These are phyloP conservation scores for Periophthalmus modestus DNA, from an alignment of 2,113 vertebrate genomes.

Conservation along the genomic window DNA sequence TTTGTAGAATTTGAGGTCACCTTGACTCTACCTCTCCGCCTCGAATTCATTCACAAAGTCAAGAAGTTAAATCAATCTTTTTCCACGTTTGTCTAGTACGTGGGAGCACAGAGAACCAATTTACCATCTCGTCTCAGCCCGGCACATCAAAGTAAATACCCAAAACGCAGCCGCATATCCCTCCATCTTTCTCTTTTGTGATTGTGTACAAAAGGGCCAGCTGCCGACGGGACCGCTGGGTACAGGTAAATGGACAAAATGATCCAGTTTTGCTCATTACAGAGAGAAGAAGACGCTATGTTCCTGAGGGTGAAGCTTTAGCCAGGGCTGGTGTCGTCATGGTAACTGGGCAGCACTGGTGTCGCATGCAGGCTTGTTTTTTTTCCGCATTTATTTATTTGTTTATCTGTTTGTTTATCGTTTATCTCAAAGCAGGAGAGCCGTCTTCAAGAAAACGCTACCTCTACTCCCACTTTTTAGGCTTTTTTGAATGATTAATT, in stretches of 20 bases:
- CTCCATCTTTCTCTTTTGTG: conserved; percentile 14
- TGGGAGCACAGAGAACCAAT: conserved; percentile 61
- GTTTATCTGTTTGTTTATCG: conserved; percentile 2
- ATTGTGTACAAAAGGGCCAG: conserved; percentile 30
- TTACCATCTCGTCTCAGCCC: conserved; percentile 41
- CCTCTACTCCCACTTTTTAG: no score
- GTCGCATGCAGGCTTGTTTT: conserved; percentile 40
- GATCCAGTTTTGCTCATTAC: conserved; percentile 69
- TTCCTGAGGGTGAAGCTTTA: conserved; percentile 36
- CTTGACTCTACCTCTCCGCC: conserved; percentile 49
- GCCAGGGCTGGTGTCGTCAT: conserved; percentile 52
- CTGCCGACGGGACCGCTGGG: conserved; percentile 26
- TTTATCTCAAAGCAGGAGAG: not conserved
- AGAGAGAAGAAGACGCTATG: conserved; percentile 35
- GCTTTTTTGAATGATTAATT: no score
- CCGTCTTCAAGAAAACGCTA: not conserved
- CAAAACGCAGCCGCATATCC: conserved; percentile 44
- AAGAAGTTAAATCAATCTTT: conserved; percentile 46
- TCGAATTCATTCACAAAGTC: conserved; percentile 41
- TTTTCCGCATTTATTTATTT: conserved; percentile 17
- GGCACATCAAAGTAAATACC: conserved; percentile 56
- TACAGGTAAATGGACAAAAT: conserved; percentile 65
- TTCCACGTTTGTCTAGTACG: conserved; percentile 55
- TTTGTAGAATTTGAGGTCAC: conserved; percentile 40
- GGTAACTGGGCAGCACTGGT: conserved; percentile 55